Evolutionary conservation across 2,113 vertebrate species (phyloP), one percentile per base, ranked within the genome.

Genomic region (Carettochelys insculpta): DNA sequence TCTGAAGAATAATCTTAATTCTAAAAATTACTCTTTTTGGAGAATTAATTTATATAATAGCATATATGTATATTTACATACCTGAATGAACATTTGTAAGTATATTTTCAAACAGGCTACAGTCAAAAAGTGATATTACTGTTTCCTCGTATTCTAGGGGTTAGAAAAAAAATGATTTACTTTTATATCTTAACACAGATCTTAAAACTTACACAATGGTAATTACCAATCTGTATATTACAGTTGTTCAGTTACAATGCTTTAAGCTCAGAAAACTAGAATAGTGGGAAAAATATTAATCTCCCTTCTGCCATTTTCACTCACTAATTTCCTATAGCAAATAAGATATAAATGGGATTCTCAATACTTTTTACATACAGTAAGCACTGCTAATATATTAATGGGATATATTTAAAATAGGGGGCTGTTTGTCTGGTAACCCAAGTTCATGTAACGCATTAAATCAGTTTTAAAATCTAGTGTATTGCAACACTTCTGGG

Each of bases 141-240:
- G 97, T 98, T 93, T 98, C 96, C 94, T 98, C 97, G 94, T 98
- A 98, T 52, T 97, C 98, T 98, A 78, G 47, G 76, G 56, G 73
- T 86, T 89, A 58, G 91, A 80, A 93, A 78, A 95, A 53, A 90
- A 1, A 34, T 16, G 22, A 56, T 77, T 75, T 71, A 73, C 9
- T 68, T 20, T 34, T 73, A 45, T 4, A 5, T 34, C 43, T 48
- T 17, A 61, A 77, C 75, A 68, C 54, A 73, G 54, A 77, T 73
- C 27, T 47, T 20, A 80, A 41, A 81, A 85, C 14, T 3, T 83
- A 45, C 50, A 83, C 88, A 75, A 86, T 38, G 83, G 11, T 19
- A 78, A 77, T n/a, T 75, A 65, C 6, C 89, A 80, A 38, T 38
- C 78, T 83, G 83, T 73, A 48, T 25, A 47, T n/a, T 12, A 54